A percentile compares a stretch with the other conserved stretches of the same genome.
These are phyloP conservation scores for Melitaea cinxia DNA, from an alignment of 1,140 invertebrate species.

Conservation along the genomic window DNA sequence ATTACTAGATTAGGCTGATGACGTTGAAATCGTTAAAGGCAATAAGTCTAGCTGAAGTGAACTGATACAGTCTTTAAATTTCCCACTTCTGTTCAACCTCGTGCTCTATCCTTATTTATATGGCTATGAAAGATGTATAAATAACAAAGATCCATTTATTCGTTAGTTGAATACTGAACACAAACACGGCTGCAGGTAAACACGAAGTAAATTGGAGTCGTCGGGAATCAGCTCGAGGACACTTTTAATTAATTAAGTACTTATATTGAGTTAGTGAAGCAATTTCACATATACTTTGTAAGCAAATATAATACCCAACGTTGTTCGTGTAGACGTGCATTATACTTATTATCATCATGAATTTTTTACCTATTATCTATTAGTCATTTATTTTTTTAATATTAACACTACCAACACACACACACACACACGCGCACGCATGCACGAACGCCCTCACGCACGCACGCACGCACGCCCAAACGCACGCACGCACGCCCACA, in stretches of 20 bases:
- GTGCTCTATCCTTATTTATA: too few species aligned
- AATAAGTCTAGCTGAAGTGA: conserved; percentile 28
- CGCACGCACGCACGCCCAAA: too few species aligned
- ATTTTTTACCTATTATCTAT: too few species aligned
- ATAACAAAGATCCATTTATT: conserved; percentile 64
- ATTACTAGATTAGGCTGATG: conserved; percentile 56
- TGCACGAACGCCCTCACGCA: too few species aligned
- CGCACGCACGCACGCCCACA: too few species aligned
- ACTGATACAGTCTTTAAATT: too few species aligned
- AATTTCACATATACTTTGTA: conserved; percentile 52
- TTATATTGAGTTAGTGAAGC: conserved; percentile 53
- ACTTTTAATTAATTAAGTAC: conserved; percentile 76
- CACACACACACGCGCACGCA: too few species aligned
- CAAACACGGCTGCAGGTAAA: conserved; percentile 66
- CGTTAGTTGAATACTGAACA: conserved; percentile 47
- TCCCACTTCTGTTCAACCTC: too few species aligned
- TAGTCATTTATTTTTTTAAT: too few species aligned
- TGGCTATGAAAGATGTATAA: too few species aligned
- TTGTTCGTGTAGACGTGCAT: background rate
- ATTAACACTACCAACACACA: too few species aligned
- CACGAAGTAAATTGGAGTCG: conserved; percentile 45
- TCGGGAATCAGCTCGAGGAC: conserved; percentile 52
- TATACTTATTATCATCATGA: too few species aligned
- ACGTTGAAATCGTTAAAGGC: conserved; percentile 8
- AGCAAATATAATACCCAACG: conserved; percentile 35